Percentiles rank a stretch among this genome's conserved stretches.
phyloP scores from a whole-genome alignment of 1,140 invertebrate species.

The Aradophagus sp. region DNA sequence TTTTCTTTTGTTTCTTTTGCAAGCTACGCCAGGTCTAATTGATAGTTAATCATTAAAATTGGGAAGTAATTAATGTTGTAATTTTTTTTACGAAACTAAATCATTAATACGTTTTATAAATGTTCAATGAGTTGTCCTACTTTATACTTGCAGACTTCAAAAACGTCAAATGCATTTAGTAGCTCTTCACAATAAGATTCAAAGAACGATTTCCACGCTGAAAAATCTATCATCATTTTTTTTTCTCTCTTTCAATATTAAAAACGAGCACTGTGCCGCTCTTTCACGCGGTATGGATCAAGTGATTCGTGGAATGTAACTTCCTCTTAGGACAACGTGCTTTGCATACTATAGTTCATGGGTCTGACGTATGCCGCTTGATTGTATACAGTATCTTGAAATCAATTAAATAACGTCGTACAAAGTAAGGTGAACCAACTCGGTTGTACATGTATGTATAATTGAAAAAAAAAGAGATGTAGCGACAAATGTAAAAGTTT shows the following conservation, averaged over 20 bases:
- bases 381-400: conserved; percentile 35
- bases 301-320: conserved; percentile 49
- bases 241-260: conserved; percentile 18
- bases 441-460: too few species aligned
- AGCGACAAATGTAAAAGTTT: conserved; percentile 5
- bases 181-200: neutral
- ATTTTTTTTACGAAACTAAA: too few species aligned
- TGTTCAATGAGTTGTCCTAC: too few species aligned
- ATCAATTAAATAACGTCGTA: conserved; percentile 41
- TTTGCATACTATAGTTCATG: conserved; percentile 31
- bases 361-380: conserved; percentile 20
- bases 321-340: conserved; percentile 53
- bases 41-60: too few species aligned
- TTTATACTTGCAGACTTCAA: too few species aligned
- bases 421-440: conserved; percentile 42
- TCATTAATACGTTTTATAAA: too few species aligned
- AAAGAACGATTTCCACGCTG: neutral
- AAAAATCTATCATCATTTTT: conserved; percentile 1
- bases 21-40: too few species aligned
- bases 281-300: conserved; percentile 30
- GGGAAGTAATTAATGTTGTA: too few species aligned
- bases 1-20: too few species aligned
- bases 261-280: conserved; percentile 8
- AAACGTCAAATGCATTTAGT: too few species aligned
- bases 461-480: too few species aligned